phyloP scores from a whole-genome alignment of 2,113 vertebrate genomes.

The Copsychus sechellarum region DNA sequence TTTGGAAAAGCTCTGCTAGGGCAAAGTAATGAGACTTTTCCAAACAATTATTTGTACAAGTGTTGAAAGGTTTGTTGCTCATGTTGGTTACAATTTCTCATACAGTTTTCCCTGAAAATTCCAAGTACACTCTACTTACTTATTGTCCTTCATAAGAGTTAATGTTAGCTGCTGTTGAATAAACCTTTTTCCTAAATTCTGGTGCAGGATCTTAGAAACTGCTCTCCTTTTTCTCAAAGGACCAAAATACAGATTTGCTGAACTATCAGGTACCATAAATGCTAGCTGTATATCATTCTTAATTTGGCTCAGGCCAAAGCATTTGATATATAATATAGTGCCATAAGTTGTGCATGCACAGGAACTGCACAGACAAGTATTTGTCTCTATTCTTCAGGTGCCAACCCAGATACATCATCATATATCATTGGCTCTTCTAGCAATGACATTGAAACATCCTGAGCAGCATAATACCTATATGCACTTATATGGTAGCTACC shows the following conservation, averaged over 20 bases:
- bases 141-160: background rate
- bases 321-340: background rate
- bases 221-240: background rate
- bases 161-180: background rate
- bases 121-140: background rate
- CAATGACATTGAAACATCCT: background rate
- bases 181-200: background rate
- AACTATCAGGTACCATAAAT: background rate
- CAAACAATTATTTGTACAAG: background rate
- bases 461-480: background rate
- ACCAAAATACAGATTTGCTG: background rate
- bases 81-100: background rate
- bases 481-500: background rate
- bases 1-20: background rate
- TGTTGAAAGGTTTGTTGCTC: background rate
- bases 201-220: background rate
- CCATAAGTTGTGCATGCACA: background rate
- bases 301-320: background rate
- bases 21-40: background rate
- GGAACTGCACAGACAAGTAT: background rate
- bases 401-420: background rate
- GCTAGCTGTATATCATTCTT: background rate
- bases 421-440: background rate
- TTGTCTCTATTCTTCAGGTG: conserved; percentile 17
- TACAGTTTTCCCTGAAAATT: background rate